phyloP scores from a whole-genome alignment of 2,113 vertebrate species.

The Anser cygnoides region DNA sequence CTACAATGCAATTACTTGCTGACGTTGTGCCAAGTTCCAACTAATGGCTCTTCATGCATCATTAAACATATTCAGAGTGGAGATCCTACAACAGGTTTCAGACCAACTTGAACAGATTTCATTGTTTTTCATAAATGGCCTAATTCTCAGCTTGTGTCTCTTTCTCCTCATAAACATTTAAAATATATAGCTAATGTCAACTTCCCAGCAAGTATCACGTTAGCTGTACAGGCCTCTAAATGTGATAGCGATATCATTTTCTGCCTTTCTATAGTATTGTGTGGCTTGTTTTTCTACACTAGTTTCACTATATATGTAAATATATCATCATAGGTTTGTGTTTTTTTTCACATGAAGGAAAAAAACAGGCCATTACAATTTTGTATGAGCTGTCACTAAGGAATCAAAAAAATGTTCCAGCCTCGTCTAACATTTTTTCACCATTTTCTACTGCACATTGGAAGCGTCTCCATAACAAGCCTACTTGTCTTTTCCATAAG shows the following conservation, averaged over 20 bases:
- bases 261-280: neutral
- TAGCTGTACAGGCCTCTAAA: neutral
- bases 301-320: neutral
- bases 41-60: constrained; percentile 68
- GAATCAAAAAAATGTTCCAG: neutral
- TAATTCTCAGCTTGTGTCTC: constrained; percentile 49
- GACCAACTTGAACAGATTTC: constrained; percentile 56
- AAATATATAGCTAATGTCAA: constrained; percentile 57
- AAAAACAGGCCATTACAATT: neutral
- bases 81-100: constrained; percentile 64
- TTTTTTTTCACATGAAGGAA: neutral
- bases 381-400: neutral
- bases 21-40: constrained; percentile 40
- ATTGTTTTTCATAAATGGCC: constrained; percentile 58
- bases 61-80: constrained; percentile 54
- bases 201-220: constrained; percentile 57
- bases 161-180: constrained; percentile 67
- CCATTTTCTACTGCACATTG: neutral
- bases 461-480: neutral
- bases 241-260: neutral
- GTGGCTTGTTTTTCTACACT: neutral
- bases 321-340: neutral
- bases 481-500: neutral
- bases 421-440: neutral
- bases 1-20: constrained; percentile 64